phyloP scores from a whole-genome alignment of 2,797 vertebrate genomes.

The Peromyscus eremicus region DNA sequence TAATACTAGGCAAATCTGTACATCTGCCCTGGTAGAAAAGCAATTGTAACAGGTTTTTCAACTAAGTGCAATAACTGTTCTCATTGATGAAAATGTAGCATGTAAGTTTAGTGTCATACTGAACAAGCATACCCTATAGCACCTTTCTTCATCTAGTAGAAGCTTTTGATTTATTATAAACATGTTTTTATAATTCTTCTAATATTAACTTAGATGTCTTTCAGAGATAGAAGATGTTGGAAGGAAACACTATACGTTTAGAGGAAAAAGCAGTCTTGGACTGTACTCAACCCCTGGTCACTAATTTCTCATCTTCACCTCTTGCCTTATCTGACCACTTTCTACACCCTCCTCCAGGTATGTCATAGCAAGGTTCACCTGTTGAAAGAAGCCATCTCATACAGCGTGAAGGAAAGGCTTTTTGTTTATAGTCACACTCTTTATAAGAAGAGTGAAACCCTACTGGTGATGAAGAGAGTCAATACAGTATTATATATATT shows the following conservation, averaged over 20 bases:
- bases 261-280: conserved; percentile 44
- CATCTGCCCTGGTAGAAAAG: background rate
- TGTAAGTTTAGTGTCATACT: background rate
- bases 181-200: background rate
- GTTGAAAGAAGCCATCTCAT: background rate
- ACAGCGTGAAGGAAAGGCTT: conserved; percentile 1
- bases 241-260: conserved; percentile 49
- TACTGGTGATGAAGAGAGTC: background rate
- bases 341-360: background rate
- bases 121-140: background rate
- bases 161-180: conserved; percentile 47
- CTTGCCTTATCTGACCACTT: conserved; percentile 6
- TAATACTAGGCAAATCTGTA: conserved; percentile 19
- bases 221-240: background rate
- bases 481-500: background rate
- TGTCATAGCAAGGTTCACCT: background rate
- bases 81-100: background rate
- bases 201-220: conserved; percentile 40
- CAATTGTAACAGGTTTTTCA: conserved; percentile 39
- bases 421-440: conserved; percentile 30
- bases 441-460: conserved; percentile 41
- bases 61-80: conserved; percentile 41
- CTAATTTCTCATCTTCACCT: conserved; percentile 47
- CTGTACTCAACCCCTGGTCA: conserved; percentile 12
- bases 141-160: background rate